Percentiles rank a stretch among this genome's conserved stretches.
Evolutionary conservation across 2,113 vertebrate genomes (phyloP).

Genomic region (Eptesicus fuscus): DNA sequence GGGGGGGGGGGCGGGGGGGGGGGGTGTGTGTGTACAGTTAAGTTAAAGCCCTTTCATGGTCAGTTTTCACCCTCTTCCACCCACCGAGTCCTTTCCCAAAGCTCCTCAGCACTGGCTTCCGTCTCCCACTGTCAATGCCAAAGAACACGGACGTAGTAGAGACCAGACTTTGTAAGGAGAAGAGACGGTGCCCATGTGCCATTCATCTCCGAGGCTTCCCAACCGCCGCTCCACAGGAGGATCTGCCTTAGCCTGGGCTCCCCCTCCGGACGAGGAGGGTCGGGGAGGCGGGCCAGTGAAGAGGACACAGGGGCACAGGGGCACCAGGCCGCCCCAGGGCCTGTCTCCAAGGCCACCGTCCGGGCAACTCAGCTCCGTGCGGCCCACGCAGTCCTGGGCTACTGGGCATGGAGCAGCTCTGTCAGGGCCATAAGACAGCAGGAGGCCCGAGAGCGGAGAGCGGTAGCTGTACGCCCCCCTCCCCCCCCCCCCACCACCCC

Average conservation of each 20-base stretch:
- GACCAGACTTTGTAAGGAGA: background rate
- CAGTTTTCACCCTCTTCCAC: background rate
- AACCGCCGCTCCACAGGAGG: background rate
- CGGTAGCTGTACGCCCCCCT: background rate
- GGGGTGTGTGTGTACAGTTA: background rate
- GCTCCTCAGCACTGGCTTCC: background rate
- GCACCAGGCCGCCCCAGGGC: too few relatives aligned
- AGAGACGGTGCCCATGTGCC: background rate
- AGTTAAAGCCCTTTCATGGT: background rate
- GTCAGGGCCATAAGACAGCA: background rate
- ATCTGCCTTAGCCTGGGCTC: background rate
- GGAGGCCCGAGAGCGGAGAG: background rate
- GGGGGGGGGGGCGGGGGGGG: too few relatives aligned
- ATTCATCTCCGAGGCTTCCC: background rate
- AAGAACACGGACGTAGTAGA: background rate
- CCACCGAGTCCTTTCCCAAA: background rate
- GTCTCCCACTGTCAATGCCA: background rate
- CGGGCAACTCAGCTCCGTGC: too few relatives aligned
- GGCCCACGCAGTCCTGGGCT: too few relatives aligned
- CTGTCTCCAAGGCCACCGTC: background rate
- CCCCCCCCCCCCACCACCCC: background rate
- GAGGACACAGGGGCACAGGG: background rate
- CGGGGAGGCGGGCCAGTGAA: background rate
- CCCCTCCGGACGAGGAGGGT: background rate
- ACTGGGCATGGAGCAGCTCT: background rate